Percentiles rank a stretch among this genome's conserved stretches.
phyloP scores from a whole-genome alignment of 2,888 invertebrate genomes.

The Rutpela maculata region DNA sequence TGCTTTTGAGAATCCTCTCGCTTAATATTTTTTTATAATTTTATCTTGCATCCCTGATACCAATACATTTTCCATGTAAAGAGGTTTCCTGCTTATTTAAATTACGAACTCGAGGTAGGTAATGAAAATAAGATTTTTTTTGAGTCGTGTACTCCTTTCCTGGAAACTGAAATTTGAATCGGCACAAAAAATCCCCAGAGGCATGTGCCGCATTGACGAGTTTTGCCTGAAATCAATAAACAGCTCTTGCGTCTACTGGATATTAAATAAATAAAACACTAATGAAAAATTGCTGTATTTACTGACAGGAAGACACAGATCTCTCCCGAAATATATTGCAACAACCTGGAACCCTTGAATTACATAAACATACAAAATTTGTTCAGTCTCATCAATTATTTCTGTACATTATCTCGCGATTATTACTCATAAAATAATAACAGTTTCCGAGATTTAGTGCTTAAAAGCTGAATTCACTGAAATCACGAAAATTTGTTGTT shows the following conservation, averaged over 20 bases:
- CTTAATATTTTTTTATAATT: too few relatives aligned
- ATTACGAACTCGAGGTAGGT: background rate
- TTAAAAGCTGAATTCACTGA: too few relatives aligned
- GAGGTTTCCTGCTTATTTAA: too few relatives aligned
- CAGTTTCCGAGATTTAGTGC: too few relatives aligned
- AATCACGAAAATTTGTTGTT: too few relatives aligned
- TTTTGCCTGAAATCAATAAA: slow-evolving; percentile 13
- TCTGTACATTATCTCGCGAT: background rate
- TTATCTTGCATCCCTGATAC: too few relatives aligned
- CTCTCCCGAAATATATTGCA: background rate
- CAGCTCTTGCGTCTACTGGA: slow-evolving; percentile 11
- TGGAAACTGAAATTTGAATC: slow-evolving; percentile 16
- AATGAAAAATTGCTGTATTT: slow-evolving; percentile 25
- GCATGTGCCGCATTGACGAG: slow-evolving; percentile 19
- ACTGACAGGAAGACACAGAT: slow-evolving; percentile 8
- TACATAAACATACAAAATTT: background rate
- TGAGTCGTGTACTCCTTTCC: background rate
- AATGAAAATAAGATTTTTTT: background rate
- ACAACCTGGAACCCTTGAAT: background rate
- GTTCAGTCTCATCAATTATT: background rate
- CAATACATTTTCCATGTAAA: too few relatives aligned
- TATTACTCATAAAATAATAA: background rate
- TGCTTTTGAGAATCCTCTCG: too few relatives aligned
- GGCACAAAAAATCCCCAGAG: slow-evolving; percentile 11
- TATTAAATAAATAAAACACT: slow-evolving; percentile 27